Evolutionary conservation across 2,888 invertebrate genomes (phyloP), one percentile per base, ranked within the genome.

Genomic region (Aradus depressus): DNA sequence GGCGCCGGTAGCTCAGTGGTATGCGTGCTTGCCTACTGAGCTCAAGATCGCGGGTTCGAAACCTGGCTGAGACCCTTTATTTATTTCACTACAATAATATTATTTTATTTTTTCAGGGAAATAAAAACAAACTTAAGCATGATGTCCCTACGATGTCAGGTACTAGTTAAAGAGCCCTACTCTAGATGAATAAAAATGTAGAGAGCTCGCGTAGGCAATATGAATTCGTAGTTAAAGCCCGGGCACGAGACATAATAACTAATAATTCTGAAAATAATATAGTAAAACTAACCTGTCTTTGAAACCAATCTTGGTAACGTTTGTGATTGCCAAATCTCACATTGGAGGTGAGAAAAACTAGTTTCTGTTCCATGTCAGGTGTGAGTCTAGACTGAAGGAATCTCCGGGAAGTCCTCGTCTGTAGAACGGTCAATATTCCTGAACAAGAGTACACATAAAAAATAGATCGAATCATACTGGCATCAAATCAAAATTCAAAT

Each of bases 251-350:
- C 10, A 37, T 12, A 37, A 37, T 6, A 6, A 37, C 6, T 37
- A 10, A 41, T 10, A 10, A 35, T 35, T 35, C 21, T 2, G n/a
- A 6, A 3, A n/a, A 42, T 42, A 16, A 37, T 2, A 26, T 44
- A 16, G 16, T 26, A n/a, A 22, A 14, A 54, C 54, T 55, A 60
- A 75, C 75, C 71, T 75, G 74, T 63, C 84, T 75, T 69, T 90
- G 89, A 70, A 92, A 90, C 92, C 92, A 93, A 64, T 92, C 91
- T 70, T 92, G 90, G 66, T 92, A 88, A 52, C 90, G 76, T 70
- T 91, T 91, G 66, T 91, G 91, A 65, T 86, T 81, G 14, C 91
- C 91, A 70, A 91, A 90, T 60, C 84, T 75, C 16, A 91, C 89
- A 69, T 83, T 80, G 53, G 81, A 80, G 32, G 89, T 88, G 22